Conservation (phyloP, 2,888 invertebrate species). For the Leptothorax acervorum region DNA sequence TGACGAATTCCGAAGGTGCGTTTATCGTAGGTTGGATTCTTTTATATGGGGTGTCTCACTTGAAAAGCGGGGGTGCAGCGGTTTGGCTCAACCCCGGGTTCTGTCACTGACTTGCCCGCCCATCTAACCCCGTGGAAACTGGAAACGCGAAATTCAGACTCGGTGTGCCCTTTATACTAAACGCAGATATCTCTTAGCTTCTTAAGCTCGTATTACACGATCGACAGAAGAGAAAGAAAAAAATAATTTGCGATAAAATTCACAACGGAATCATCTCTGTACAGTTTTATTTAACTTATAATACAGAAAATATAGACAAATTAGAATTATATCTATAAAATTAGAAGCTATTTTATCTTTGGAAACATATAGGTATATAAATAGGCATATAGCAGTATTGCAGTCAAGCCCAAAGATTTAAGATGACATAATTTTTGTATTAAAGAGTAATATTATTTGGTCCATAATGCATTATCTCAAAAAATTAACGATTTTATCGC, state of each 20-base stretch:
- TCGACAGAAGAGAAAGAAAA: neutral
- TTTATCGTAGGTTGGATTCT: slow-evolving; percentile 27
- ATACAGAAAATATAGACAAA: neutral
- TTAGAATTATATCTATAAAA: slow-evolving; percentile 1
- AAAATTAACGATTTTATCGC: neutral
- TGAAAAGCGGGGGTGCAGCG: neutral
- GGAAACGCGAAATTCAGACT: slow-evolving; percentile 20
- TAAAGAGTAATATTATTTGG: neutral
- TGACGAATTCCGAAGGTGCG: slow-evolving; percentile 34
- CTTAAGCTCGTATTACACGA: neutral
- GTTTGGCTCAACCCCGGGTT: slow-evolving; percentile 16
- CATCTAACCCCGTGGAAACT: slow-evolving; percentile 4
- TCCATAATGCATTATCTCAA: neutral
- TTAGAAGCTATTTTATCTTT: neutral
- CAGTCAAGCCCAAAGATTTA: neutral
- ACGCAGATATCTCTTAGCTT: neutral
- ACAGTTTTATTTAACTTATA: neutral
- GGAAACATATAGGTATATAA: neutral
- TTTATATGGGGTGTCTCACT: slow-evolving; percentile 25
- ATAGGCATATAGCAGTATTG: neutral
- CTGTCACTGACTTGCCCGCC: slow-evolving; percentile 11
- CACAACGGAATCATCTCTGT: neutral
- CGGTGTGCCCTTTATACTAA: neutral
- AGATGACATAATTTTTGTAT: neutral
- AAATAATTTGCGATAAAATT: slow-evolving; percentile 5